phyloP scores from a whole-genome alignment of 2,888 invertebrate genomes.

The Drymonia ruficornis region DNA sequence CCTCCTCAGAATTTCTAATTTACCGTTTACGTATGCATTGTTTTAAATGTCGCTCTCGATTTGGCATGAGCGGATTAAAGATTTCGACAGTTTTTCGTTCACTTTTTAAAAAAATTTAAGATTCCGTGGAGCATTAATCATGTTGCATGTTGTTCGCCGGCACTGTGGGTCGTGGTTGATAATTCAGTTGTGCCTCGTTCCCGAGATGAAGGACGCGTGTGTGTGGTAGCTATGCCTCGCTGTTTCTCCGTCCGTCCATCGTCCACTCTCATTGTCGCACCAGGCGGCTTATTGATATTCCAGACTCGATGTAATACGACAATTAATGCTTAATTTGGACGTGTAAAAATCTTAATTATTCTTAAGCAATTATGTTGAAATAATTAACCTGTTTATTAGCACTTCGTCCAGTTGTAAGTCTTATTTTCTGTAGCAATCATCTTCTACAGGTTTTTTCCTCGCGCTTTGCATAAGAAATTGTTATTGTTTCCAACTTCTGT shows the following conservation, averaged over 20 bases:
- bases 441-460: no score
- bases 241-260: constrained; percentile 46
- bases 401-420: no score
- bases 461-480: no score
- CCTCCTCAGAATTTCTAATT: constrained; percentile 65
- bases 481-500: no score
- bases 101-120: constrained; percentile 56
- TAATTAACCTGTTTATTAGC: no score
- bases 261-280: constrained; percentile 52
- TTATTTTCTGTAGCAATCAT: no score
- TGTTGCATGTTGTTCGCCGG: constrained; percentile 54
- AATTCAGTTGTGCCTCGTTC: constrained; percentile 40
- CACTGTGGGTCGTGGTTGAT: constrained; percentile 43
- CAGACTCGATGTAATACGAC: constrained; percentile 45
- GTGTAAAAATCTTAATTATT: not conserved
- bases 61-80: constrained; percentile 50
- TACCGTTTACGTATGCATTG: constrained; percentile 49
- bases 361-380: no score
- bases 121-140: constrained; percentile 66
- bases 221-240: constrained; percentile 30
- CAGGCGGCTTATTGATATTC: constrained; percentile 48
- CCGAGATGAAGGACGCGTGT: constrained; percentile 49
- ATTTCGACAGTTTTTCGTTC: constrained; percentile 50
- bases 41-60: constrained; percentile 42
- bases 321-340: constrained; percentile 36